phyloP scores from a whole-genome alignment of 2,113 vertebrate genomes.

The Tyrannus savana region DNA sequence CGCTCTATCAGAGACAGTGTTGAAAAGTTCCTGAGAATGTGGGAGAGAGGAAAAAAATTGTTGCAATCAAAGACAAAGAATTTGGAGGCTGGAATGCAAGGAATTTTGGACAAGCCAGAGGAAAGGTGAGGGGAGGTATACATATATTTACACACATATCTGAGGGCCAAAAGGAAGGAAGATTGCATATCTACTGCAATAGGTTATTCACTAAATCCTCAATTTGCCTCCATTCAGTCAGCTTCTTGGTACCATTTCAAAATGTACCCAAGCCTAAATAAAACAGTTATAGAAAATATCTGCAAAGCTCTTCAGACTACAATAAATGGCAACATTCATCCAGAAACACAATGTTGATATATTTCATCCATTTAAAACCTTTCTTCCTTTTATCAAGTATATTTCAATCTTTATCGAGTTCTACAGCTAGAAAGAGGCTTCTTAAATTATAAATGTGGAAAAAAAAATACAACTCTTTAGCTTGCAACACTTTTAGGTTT shows the following conservation, averaged over 20 bases:
- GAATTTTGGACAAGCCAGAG: neutral
- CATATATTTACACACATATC: neutral
- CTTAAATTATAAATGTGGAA: constrained; percentile 20
- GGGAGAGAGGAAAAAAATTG: neutral
- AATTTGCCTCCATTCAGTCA: neutral
- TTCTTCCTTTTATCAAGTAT: constrained; percentile 10
- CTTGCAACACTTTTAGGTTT: neutral
- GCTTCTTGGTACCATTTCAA: neutral
- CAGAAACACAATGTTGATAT: neutral
- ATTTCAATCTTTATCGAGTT: constrained; percentile 11
- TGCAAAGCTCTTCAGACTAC: neutral
- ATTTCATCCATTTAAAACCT: constrained; percentile 7
- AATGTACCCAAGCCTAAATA: neutral
- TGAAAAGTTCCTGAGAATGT: neutral
- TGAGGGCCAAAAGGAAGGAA: neutral
- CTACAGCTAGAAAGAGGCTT: neutral
- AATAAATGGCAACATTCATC: neutral
- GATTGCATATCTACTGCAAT: neutral
- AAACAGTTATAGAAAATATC: neutral
- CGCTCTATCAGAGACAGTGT: neutral
- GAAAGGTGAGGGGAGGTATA: neutral
- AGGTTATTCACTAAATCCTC: neutral
- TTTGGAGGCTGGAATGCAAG: neutral
- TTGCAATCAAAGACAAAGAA: neutral
- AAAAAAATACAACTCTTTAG: constrained; percentile 17